These are phyloP conservation scores for Sebastes ruberrimus DNA, from an alignment of 2,797 vertebrate genomes.

Conservation along the genomic window DNA sequence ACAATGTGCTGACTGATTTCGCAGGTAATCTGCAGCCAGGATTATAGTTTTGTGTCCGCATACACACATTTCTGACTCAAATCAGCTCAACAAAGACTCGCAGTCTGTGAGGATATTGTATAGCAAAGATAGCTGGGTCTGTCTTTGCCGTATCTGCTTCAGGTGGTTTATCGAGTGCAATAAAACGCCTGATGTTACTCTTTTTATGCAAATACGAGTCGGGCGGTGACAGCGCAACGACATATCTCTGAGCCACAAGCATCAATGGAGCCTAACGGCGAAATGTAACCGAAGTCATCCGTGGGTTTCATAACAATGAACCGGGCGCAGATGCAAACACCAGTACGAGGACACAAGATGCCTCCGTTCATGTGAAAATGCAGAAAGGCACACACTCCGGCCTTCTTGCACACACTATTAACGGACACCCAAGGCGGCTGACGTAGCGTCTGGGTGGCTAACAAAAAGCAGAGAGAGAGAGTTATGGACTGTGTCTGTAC, in stretches of 20 bases:
- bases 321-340: not conserved
- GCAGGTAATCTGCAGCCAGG: slow-evolving; percentile 42
- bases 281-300: slow-evolving; percentile 48
- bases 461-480: not conserved
- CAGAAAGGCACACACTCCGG: not conserved
- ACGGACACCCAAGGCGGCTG: slow-evolving; percentile 18
- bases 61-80: slow-evolving; percentile 19
- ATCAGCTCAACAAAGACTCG: slow-evolving; percentile 43
- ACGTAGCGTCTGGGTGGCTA: slow-evolving; percentile 38
- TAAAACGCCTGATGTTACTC: slow-evolving; percentile 63
- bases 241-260: slow-evolving; percentile 51
- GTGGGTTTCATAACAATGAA: slow-evolving; percentile 56
- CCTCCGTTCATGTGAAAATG: slow-evolving; percentile 8
- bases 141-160: slow-evolving; percentile 40
- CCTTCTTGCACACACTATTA: not conserved
- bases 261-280: slow-evolving; percentile 31
- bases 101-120: slow-evolving; percentile 7
- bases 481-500: not conserved
- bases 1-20: slow-evolving; percentile 40
- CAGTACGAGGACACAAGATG: slow-evolving; percentile 21
- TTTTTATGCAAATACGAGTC: slow-evolving; percentile 58
- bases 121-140: slow-evolving; percentile 27
- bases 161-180: slow-evolving; percentile 54
- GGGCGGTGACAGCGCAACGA: slow-evolving; percentile 51
- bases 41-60: slow-evolving; percentile 32